Percentiles rank a stretch among this genome's conserved stretches.
These are phyloP conservation scores for Cyclina sinensis DNA, from an alignment of 1,140 invertebrate genomes.

Conservation along the genomic window DNA sequence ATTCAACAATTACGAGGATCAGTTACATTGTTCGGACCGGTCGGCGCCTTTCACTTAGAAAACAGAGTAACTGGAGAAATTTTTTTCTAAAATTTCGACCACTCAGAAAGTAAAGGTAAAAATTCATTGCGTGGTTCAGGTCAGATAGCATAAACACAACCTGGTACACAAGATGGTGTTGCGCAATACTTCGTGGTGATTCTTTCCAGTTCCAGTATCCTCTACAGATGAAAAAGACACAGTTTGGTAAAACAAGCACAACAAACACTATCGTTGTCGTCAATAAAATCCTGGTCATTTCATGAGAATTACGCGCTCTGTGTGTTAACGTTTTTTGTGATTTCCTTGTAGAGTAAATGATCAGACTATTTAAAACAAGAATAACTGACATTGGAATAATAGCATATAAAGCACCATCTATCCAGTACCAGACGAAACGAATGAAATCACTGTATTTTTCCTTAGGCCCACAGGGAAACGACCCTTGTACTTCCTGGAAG, in stretches of 20 bases:
- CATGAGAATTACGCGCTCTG: not conserved
- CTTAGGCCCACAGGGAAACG: slow-evolving; percentile 66
- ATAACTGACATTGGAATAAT: slow-evolving; percentile 74
- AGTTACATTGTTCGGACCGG: no score
- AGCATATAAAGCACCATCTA: slow-evolving; percentile 74
- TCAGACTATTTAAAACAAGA: slow-evolving; percentile 74
- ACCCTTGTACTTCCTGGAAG: slow-evolving; percentile 52
- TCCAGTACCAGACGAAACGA: slow-evolving; percentile 74
- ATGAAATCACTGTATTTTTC: slow-evolving; percentile 62
- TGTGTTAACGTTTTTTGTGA: slow-evolving; percentile 33
- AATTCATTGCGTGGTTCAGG: slow-evolving; percentile 80
- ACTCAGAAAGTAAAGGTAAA: slow-evolving; percentile 81
- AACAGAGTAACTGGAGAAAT: slow-evolving; percentile 58
- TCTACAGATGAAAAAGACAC: slow-evolving; percentile 77
- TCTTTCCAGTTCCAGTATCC: slow-evolving; percentile 65
- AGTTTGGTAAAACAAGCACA: slow-evolving; percentile 78
- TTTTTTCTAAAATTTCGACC: slow-evolving; percentile 78
- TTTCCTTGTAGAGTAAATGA: slow-evolving; percentile 71
- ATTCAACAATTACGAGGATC: no score
- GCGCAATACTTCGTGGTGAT: slow-evolving; percentile 41
- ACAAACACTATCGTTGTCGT: slow-evolving; percentile 77
- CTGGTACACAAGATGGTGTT: slow-evolving; percentile 69
- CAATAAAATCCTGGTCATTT: slow-evolving; percentile 81
- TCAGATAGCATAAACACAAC: slow-evolving; percentile 77
- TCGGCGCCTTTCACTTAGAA: no score